Evolutionary conservation across 2,113 vertebrate genomes (phyloP).

Genomic region (Ophthalmotilapia sp.): DNA sequence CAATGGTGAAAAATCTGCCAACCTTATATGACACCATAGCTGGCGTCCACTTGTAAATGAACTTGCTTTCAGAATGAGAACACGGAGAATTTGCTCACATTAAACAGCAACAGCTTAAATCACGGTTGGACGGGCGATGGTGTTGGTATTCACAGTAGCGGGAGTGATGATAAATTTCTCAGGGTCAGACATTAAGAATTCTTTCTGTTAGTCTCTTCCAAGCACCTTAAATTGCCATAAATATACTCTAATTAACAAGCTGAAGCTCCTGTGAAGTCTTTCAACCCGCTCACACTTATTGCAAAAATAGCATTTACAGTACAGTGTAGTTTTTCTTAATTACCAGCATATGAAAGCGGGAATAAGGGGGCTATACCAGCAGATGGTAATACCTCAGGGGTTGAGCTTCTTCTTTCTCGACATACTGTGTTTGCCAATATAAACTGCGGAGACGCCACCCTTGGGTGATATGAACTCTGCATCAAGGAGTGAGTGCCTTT

Average conservation of each 20-base stretch:
- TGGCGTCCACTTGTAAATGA: not conserved
- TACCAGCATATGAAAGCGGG: conserved; percentile 30
- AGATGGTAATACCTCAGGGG: conserved; percentile 47
- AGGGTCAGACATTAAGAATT: conserved; percentile 56
- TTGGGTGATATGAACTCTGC: conserved; percentile 35
- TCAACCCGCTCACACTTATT: conserved; percentile 23
- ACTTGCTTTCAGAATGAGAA: not conserved
- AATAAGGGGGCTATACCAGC: conserved; percentile 18
- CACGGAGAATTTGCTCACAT: not conserved
- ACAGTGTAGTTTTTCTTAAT: conserved; percentile 46
- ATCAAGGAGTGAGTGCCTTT: conserved; percentile 23
- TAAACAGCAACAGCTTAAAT: not conserved
- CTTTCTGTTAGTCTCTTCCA: conserved; percentile 44
- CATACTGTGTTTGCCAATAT: conserved; percentile 44
- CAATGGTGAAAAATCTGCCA: not conserved
- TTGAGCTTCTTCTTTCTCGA: conserved; percentile 14
- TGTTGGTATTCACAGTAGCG: conserved; percentile 30
- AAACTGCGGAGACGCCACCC: conserved; percentile 34
- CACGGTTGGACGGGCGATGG: not conserved
- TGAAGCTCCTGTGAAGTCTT: conserved; percentile 49
- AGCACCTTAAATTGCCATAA: conserved; percentile 56
- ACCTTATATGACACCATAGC: not conserved
- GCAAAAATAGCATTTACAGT: conserved; percentile 59
- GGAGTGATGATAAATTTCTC: conserved; percentile 18
- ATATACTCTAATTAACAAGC: conserved; percentile 59